Percentiles rank a stretch among this genome's conserved stretches.
Conservation (phyloP, 2,113 vertebrate genomes). For the Chaetorhynchus papuensis region DNA sequence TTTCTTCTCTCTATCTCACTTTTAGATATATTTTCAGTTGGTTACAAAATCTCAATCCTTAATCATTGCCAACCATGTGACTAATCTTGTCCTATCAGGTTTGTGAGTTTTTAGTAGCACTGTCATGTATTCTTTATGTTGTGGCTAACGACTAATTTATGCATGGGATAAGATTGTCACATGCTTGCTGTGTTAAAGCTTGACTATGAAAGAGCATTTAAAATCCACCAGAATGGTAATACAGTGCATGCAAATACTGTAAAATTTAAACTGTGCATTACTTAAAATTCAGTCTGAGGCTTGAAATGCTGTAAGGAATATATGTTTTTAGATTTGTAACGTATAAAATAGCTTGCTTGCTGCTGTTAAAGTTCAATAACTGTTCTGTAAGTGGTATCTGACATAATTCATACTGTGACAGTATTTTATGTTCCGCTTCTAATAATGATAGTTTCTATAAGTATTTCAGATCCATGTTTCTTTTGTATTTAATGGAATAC, state of each 20-base stretch:
- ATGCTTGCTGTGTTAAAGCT: conserved; percentile 93
- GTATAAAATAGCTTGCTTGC: conserved; percentile 73
- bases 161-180: conserved; percentile 98
- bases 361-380: conserved; percentile 59
- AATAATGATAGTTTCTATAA: neutral
- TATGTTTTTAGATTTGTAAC: conserved; percentile 63
- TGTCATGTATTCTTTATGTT: conserved; percentile 93
- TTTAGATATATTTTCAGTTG: conserved; percentile 85
- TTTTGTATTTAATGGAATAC: conserved; percentile 75
- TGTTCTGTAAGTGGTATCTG: neutral
- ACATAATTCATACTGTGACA: neutral
- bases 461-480: neutral
- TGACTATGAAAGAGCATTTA: conserved; percentile 77
- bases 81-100: conserved; percentile 99
- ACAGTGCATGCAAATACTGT: conserved; percentile 83
- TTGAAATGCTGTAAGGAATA: conserved; percentile 66
- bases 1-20: conserved; percentile 83
- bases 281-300: neutral
- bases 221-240: conserved; percentile 77
- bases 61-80: conserved; percentile 98
- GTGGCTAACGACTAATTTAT: conserved; percentile 93
- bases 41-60: conserved; percentile 90
- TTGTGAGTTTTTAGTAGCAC: conserved; percentile 93
- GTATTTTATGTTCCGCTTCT: neutral
- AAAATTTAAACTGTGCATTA: neutral